These are phyloP conservation scores for Philopedon plagiatum DNA, from an alignment of 2,888 invertebrate genomes.

Conservation along the genomic window DNA sequence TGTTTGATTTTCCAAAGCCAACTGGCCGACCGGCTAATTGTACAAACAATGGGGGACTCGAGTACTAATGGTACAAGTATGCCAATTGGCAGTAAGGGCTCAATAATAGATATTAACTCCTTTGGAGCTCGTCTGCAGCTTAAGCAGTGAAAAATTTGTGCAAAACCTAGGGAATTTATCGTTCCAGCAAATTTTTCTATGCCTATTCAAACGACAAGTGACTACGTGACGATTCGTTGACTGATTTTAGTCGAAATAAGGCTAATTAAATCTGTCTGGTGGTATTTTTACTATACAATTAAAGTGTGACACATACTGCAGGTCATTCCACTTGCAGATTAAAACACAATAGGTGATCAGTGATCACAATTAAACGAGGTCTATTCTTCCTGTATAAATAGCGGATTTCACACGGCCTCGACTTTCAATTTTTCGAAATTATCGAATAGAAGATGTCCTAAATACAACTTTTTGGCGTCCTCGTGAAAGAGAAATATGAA, in stretches of 20 bases:
- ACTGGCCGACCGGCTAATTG: conserved; percentile 21
- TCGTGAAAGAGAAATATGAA: too few relatives aligned
- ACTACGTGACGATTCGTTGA: too few relatives aligned
- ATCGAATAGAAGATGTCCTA: too few relatives aligned
- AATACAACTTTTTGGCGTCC: too few relatives aligned
- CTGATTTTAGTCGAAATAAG: too few relatives aligned
- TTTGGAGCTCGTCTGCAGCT: too few relatives aligned
- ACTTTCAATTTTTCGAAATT: not conserved
- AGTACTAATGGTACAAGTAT: conserved; percentile 5
- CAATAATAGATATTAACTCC: conserved; percentile 9
- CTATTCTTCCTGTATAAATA: conserved; percentile 2
- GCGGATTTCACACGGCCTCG: conserved; percentile 5
- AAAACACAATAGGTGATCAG: conserved; percentile 4
- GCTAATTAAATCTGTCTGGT: too few relatives aligned
- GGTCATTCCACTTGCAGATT: conserved; percentile 11
- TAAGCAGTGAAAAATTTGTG: too few relatives aligned
- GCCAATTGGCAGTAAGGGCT: not conserved
- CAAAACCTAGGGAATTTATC: too few relatives aligned
- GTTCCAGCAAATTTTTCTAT: too few relatives aligned
- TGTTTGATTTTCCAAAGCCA: conserved; percentile 18
- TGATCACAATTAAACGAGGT: conserved; percentile 2
- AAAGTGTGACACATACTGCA: not conserved
- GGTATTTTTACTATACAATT: not conserved
- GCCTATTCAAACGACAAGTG: too few relatives aligned
- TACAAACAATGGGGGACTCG: conserved; percentile 15